Evolutionary conservation across 2,113 vertebrate genomes (phyloP).

Genomic region (Hucho hucho): DNA sequence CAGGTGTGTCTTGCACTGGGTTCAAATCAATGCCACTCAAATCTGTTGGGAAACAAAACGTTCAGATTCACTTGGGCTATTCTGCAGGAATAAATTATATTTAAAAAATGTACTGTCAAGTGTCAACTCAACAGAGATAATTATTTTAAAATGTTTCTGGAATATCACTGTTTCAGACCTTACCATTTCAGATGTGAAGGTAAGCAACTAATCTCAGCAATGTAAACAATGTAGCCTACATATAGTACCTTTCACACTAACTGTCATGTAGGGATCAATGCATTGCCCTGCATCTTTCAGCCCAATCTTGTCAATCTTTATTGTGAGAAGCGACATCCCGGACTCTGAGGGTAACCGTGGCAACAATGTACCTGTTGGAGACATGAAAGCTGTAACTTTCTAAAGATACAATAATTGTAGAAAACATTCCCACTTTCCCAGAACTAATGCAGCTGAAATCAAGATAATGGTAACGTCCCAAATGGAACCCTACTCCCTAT

Average conservation of each 20-base stretch:
- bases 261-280: slow-evolving; percentile 95
- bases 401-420: background rate
- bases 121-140: background rate
- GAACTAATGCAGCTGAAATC: background rate
- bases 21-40: slow-evolving; percentile 91
- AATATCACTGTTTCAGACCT: background rate
- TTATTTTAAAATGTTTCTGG: background rate
- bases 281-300: slow-evolving; percentile 98
- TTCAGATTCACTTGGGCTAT: background rate
- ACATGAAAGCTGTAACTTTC: background rate
- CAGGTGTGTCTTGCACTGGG: slow-evolving; percentile 92
- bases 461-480: background rate
- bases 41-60: slow-evolving; percentile 71
- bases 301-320: slow-evolving; percentile 96
- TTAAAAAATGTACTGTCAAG: background rate
- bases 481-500: background rate
- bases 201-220: slow-evolving; percentile 90
- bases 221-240: slow-evolving; percentile 82
- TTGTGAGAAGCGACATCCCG: slow-evolving; percentile 90
- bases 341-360: slow-evolving; percentile 95
- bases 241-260: slow-evolving; percentile 89
- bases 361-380: slow-evolving; percentile 85
- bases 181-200: slow-evolving; percentile 48
- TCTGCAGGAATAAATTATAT: background rate
- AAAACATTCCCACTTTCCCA: background rate